Base-by-base conservation (phyloP, 2,797 vertebrate species). In the Anguilla anguilla region DNA sequence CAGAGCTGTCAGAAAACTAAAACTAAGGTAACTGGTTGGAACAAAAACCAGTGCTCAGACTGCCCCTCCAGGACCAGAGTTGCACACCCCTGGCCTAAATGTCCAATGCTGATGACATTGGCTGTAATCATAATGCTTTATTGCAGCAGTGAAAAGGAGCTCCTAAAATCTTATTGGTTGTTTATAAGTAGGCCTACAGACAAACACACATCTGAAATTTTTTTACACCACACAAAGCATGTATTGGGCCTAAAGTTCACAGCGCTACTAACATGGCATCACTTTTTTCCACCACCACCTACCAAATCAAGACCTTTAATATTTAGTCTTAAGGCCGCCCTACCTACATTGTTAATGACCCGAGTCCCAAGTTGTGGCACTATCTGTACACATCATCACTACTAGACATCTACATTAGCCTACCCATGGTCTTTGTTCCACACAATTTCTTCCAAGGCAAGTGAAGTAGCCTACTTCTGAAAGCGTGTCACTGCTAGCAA, bases 341-440 rank as follows among this genome's bases (percentile, higher is more conserved):
- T 43, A 43, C 83, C 83, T 64, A 85, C 61, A 85, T 85, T 57
- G 31, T 85, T 85, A 85, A 85, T 85, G 25, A 61, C 84, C 61
- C 17, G 46, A 85, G 28, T 85, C 9, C 53, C 1, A 53, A 53
- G 53, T 61, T 22, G 57, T 61, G 84, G 84, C 35, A 11, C 69
- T 13, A 28, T 43, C 17, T 85, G 84, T 85, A 59, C 64, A 85
- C 84, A 61, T 67, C 11, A 31, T 74, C 84, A 85, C 84, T 67
- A 31, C 35, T 61, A 85, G 53, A 53, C 53, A 53, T 53, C 13
- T 0, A 7, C 9, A 13, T 53, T 53, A 53, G 53, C 64, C 64
- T 85, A 85, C 31, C 84, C 31, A 85, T 19, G 57, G 35, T 85
- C 59, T 85, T 46, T 46, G 39, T 6, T 55, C 2, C 9, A 15